phyloP scores from a whole-genome alignment of 2,888 invertebrate species.

The Nysson spinosus region DNA sequence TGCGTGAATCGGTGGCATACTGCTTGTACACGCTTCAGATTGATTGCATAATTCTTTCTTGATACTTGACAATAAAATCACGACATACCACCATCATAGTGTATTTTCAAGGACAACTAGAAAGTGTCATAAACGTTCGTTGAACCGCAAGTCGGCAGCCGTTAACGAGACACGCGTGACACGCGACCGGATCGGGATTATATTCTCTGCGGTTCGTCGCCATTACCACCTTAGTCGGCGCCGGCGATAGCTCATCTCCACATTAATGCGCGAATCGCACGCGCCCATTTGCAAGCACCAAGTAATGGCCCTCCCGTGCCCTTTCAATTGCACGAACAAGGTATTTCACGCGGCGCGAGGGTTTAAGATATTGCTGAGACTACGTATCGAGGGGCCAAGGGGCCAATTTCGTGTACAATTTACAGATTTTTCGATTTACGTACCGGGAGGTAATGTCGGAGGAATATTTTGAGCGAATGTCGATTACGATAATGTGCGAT shows the following conservation, averaged over 20 bases:
- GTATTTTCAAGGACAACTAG: slow-evolving; percentile 47
- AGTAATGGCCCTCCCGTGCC: slow-evolving; percentile 65
- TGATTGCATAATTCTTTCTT: too few relatives aligned
- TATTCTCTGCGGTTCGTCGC: slow-evolving; percentile 19
- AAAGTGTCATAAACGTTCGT: slow-evolving; percentile 28
- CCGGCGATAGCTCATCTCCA: slow-evolving; percentile 39
- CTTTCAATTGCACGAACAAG: slow-evolving; percentile 49
- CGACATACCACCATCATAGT: slow-evolving; percentile 24
- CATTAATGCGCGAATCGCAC: slow-evolving; percentile 67
- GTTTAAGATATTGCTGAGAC: slow-evolving; percentile 7
- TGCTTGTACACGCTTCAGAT: too few relatives aligned
- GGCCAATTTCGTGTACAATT: slow-evolving; percentile 21
- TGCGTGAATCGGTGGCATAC: too few relatives aligned
- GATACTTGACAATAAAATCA: slow-evolving; percentile 22
- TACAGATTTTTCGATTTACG: neutral
- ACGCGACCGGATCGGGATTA: slow-evolving; percentile 44
- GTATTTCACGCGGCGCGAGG: slow-evolving; percentile 57
- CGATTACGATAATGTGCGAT: neutral
- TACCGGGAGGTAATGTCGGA: neutral
- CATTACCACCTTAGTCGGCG: slow-evolving; percentile 35
- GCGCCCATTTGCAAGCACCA: slow-evolving; percentile 65
- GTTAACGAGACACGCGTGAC: slow-evolving; percentile 49
- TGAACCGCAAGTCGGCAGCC: slow-evolving; percentile 22
- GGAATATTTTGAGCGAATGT: neutral
- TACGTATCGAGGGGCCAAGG: slow-evolving; percentile 25